phyloP scores from a whole-genome alignment of 2,113 vertebrate genomes.

The Platycercus adscitus region DNA sequence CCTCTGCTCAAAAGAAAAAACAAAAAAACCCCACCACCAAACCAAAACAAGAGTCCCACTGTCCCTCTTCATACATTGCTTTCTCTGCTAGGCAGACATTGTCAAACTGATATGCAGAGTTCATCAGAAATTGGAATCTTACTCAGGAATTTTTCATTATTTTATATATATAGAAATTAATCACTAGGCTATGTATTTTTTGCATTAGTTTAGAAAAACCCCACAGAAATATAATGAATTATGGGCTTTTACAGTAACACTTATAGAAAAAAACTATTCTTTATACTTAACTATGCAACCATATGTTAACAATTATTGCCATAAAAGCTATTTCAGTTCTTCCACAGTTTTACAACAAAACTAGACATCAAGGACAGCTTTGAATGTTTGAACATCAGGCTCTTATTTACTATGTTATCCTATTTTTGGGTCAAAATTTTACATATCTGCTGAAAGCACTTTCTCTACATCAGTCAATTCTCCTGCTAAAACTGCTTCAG shows the following conservation, averaged over 20 bases:
- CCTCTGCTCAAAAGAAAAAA: background rate
- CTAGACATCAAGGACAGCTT: conserved; percentile 26
- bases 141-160: background rate
- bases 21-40: background rate
- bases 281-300: conserved; percentile 9
- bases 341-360: conserved; percentile 19
- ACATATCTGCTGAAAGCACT: conserved; percentile 2
- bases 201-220: background rate
- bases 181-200: background rate
- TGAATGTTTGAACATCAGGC: conserved; percentile 3
- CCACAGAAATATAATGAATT: background rate
- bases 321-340: conserved; percentile 29
- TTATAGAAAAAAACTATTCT: background rate
- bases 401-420: conserved; percentile 15
- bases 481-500: background rate
- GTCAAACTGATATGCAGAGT: background rate
- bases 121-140: background rate
- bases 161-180: background rate
- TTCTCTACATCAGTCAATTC: background rate
- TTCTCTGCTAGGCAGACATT: background rate
- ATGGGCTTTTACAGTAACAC: background rate
- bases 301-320: conserved; percentile 22
- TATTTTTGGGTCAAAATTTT: conserved; percentile 11
- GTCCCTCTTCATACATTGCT: background rate
- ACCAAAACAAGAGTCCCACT: background rate